phyloP scores from a whole-genome alignment of 1,140 invertebrate genomes.

The Saccostrea echinata region DNA sequence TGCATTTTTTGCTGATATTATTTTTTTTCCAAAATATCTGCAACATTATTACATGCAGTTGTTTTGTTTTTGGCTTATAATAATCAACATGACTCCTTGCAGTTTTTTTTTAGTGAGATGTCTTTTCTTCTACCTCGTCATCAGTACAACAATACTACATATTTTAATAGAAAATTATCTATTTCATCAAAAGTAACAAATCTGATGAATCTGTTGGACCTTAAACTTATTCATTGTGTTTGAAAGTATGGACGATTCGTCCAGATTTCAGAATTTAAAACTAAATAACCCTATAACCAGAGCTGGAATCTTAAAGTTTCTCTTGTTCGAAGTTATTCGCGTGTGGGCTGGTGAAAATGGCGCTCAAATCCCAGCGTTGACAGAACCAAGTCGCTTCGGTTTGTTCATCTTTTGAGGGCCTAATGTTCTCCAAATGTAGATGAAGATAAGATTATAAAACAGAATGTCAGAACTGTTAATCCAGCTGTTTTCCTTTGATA shows the following conservation, averaged over 20 bases:
- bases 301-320: not conserved
- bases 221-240: not conserved
- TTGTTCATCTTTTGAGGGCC: not conserved
- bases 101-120: too few species aligned
- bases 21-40: too few species aligned
- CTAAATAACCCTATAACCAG: not conserved
- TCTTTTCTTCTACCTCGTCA: too few species aligned
- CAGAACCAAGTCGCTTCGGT: not conserved
- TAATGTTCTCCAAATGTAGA: slow-evolving; percentile 9
- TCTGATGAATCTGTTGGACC: too few species aligned
- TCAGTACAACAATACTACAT: too few species aligned
- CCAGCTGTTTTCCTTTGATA: slow-evolving; percentile 29
- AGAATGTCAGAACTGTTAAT: slow-evolving; percentile 23
- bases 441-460: slow-evolving; percentile 33
- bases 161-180: too few species aligned
- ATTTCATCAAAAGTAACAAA: too few species aligned
- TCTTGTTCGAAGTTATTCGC: not conserved
- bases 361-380: not conserved
- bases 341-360: not conserved
- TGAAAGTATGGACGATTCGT: not conserved
- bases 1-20: too few species aligned
- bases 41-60: too few species aligned
- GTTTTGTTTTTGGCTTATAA: too few species aligned
- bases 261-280: not conserved
- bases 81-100: too few species aligned